A percentile compares a stretch with the other conserved stretches of the same genome.
phyloP scores from a whole-genome alignment of 2,113 vertebrate genomes.

The Pitta sordida region DNA sequence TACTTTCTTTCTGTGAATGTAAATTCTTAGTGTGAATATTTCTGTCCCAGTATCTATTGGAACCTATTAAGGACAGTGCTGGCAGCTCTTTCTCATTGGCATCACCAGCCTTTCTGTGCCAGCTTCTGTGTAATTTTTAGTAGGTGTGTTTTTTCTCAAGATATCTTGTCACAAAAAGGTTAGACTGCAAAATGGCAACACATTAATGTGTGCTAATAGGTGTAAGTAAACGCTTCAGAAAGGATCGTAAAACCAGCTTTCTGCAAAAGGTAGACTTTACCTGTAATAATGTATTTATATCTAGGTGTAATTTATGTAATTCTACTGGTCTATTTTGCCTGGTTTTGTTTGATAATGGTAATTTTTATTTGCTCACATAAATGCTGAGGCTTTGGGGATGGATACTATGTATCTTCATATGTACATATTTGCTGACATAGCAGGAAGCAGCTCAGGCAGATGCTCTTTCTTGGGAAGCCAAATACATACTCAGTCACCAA shows the following conservation, averaged over 20 bases:
- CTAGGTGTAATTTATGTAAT: neutral
- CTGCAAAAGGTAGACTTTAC: no score
- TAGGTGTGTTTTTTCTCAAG: neutral
- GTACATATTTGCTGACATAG: neutral
- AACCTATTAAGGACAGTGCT: neutral
- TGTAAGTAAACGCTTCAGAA: neutral
- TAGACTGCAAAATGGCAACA: neutral
- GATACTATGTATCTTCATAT: neutral
- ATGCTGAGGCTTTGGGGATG: neutral
- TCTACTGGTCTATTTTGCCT: neutral
- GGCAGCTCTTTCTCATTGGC: neutral
- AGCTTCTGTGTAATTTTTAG: neutral
- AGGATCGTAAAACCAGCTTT: neutral
- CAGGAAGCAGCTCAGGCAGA: slow-evolving; percentile 13
- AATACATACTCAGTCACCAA: neutral
- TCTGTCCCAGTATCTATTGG: neutral
- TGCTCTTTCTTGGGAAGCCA: neutral
- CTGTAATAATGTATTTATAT: no score
- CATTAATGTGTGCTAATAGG: neutral
- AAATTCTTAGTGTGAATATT: neutral
- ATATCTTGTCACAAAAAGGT: neutral
- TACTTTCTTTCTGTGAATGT: neutral
- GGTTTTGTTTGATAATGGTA: neutral
- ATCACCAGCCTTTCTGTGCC: neutral
- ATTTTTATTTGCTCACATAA: neutral